Evolutionary conservation across 2,888 invertebrate species (phyloP).

Genomic region (Xanthia togata): DNA sequence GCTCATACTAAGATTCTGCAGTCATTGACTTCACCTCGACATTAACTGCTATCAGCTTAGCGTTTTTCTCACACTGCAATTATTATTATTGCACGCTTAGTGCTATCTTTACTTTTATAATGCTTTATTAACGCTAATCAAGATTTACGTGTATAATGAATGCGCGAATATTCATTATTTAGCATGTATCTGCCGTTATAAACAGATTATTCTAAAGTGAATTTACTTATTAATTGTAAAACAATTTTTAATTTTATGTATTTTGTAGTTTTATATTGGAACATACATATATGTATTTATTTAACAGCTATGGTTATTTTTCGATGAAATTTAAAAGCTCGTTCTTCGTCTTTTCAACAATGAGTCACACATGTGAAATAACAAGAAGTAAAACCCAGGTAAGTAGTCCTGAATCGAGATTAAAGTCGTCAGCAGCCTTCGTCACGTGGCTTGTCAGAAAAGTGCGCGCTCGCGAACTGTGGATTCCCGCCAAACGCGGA

Average conservation of each 20-base stretch:
- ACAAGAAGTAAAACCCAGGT: constrained; percentile 57
- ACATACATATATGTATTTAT: background rate
- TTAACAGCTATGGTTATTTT: constrained; percentile 17
- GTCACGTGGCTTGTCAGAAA: constrained; percentile 65
- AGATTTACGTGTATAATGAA: constrained; percentile 22
- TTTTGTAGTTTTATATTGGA: background rate
- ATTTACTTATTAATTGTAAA: constrained; percentile 8
- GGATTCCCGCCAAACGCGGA: constrained; percentile 77
- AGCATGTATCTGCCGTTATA: constrained; percentile 30
- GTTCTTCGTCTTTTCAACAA: constrained; percentile 45
- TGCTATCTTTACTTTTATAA: constrained; percentile 21
- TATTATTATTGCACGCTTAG: constrained; percentile 23
- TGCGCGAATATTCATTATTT: constrained; percentile 14
- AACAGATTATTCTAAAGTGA: constrained; percentile 15
- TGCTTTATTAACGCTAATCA: constrained; percentile 23
- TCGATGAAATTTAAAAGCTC: constrained; percentile 20
- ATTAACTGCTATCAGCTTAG: constrained; percentile 43
- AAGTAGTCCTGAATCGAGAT: constrained; percentile 57
- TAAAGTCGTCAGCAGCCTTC: constrained; percentile 52
- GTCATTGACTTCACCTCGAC: constrained; percentile 62
- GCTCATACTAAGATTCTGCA: constrained; percentile 37
- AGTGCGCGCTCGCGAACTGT: constrained; percentile 72
- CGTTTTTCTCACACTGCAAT: constrained; percentile 38
- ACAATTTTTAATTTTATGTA: background rate
- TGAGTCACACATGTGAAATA: constrained; percentile 57